Evolutionary conservation across 2,797 vertebrate genomes (phyloP).

Genomic region (Otolemur crassicaudatus): DNA sequence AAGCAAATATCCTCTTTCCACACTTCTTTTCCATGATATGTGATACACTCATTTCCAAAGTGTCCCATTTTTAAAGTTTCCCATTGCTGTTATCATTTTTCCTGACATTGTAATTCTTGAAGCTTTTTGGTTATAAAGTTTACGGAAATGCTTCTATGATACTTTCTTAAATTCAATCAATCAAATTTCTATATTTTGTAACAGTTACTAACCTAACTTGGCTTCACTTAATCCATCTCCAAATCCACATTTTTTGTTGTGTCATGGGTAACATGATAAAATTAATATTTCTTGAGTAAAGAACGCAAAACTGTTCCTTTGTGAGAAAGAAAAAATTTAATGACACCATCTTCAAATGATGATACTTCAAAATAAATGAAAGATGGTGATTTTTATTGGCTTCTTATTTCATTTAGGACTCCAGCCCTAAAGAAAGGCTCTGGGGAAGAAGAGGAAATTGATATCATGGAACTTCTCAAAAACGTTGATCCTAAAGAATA

Average conservation of each 20-base stretch:
- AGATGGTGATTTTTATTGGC: constrained; percentile 21
- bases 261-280: constrained; percentile 34
- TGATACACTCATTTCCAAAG: not conserved
- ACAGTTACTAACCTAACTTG: not conserved
- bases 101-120: not conserved
- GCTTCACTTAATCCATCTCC: not conserved
- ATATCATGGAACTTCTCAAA: constrained; percentile 98
- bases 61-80: not conserved
- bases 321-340: not conserved
- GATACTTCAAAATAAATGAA: constrained; percentile 34
- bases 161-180: not conserved
- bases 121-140: not conserved
- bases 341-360: not conserved
- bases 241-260: constrained; percentile 12
- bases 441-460: constrained; percentile 95
- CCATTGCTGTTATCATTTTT: not conserved
- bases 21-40: not conserved
- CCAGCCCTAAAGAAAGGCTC: constrained; percentile 95
- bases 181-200: not conserved
- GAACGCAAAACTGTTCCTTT: not conserved
- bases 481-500: constrained; percentile 99
- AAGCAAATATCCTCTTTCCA: not conserved
- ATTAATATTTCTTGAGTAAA: constrained; percentile 31
- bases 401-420: constrained; percentile 89
- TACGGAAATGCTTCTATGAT: not conserved